Conservation (phyloP, 2,888 invertebrate genomes). For the Imbricaverruca yamaguchii region DNA sequence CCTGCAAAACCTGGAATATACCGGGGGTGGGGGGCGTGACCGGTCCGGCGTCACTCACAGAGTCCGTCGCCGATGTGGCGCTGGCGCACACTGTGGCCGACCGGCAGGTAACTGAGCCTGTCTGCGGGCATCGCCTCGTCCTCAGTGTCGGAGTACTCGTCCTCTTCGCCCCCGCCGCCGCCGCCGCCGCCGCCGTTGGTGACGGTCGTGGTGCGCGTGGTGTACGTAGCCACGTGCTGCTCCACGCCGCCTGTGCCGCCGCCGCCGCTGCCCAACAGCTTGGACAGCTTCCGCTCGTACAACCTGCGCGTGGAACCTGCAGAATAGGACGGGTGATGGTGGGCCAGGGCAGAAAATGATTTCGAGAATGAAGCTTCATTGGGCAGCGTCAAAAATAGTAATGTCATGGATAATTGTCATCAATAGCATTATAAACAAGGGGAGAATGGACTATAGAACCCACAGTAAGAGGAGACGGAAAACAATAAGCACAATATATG, state of each 20-base stretch:
- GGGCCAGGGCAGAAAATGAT: not conserved
- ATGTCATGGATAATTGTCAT: too few species aligned
- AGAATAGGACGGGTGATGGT: not conserved
- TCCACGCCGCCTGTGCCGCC: not conserved
- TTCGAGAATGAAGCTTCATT: too few species aligned
- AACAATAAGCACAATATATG: too few species aligned
- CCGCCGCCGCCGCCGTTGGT: conserved; percentile 5
- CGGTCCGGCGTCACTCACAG: not conserved
- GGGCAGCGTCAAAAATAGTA: too few species aligned
- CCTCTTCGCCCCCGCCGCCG: not conserved
- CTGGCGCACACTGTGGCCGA: not conserved
- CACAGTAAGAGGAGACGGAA: too few species aligned
- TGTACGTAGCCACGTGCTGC: not conserved
- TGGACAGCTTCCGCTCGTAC: conserved; percentile 1
- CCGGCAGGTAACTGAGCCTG: too few species aligned
- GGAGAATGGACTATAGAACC: too few species aligned
- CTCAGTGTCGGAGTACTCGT: conserved; percentile 6
- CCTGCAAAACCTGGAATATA: not conserved
- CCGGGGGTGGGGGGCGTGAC: too few species aligned
- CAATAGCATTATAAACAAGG: too few species aligned
- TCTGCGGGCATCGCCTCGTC: not conserved
- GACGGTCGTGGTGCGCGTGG: not conserved
- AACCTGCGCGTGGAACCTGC: conserved; percentile 2
- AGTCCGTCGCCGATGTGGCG: not conserved
- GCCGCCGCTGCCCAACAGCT: not conserved